Conservation (phyloP, 2,888 invertebrate genomes). For the Hybos culiciformis region DNA sequence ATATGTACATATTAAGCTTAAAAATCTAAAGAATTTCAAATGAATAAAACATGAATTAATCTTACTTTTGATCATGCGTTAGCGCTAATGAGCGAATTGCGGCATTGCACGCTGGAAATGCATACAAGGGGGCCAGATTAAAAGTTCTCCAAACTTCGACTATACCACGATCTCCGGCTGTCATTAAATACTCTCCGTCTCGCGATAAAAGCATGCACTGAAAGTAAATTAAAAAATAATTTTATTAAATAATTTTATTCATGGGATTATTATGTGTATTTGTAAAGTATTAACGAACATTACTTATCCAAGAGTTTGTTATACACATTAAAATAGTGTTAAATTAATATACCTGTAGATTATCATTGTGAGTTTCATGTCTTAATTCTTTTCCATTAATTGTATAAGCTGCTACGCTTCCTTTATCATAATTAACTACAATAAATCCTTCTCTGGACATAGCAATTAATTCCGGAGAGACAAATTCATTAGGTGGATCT, state of each 20-base stretch:
- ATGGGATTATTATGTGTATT: too few species aligned
- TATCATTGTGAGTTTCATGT: constrained; percentile 86
- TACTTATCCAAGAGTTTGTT: background rate
- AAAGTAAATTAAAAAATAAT: constrained; percentile 18
- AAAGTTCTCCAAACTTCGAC: constrained; percentile 98
- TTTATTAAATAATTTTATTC: too few species aligned
- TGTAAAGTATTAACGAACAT: background rate
- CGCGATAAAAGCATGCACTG: constrained; percentile 86
- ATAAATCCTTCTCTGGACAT: constrained; percentile 95
- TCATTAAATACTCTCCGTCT: constrained; percentile 97
- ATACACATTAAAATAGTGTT: background rate
- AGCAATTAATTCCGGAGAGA: constrained; percentile 72
- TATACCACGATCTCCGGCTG: constrained; percentile 92
- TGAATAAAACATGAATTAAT: constrained; percentile 2
- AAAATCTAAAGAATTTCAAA: constrained; percentile 4
- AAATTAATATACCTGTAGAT: constrained; percentile 65
- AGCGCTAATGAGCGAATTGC: constrained; percentile 88
- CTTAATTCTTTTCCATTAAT: constrained; percentile 84
- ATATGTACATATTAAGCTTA: background rate
- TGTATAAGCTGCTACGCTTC: constrained; percentile 86
- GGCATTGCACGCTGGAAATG: constrained; percentile 94
- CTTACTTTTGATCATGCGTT: constrained; percentile 97
- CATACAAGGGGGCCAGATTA: constrained; percentile 91
- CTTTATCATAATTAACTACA: constrained; percentile 83
- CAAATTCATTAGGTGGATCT: constrained; percentile 61